These are phyloP conservation scores for Patagioenas fasciata DNA, from an alignment of 2,113 vertebrate species.

Conservation along the genomic window DNA sequence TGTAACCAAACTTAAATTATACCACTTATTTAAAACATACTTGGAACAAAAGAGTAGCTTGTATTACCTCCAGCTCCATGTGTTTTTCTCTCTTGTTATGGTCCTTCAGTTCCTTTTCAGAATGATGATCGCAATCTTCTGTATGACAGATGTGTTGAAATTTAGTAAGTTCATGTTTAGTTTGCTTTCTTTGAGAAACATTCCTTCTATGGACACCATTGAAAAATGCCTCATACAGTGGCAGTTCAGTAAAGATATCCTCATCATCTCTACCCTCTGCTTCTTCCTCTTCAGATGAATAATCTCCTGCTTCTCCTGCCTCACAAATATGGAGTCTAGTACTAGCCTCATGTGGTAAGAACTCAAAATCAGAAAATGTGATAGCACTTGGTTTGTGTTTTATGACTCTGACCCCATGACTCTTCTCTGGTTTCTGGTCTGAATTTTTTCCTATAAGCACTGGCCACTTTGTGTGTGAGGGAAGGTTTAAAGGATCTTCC, in stretches of 20 bases:
- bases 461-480: background rate
- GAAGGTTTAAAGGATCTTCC: background rate
- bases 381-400: constrained; percentile 79
- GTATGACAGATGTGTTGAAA: background rate
- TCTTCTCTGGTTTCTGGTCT: background rate
- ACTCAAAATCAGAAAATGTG: constrained; percentile 74
- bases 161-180: constrained; percentile 28
- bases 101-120: constrained; percentile 29
- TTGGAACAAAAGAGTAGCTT: background rate
- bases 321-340: constrained; percentile 29
- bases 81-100: constrained; percentile 63
- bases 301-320: constrained; percentile 61
- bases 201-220: constrained; percentile 27
- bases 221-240: constrained; percentile 26
- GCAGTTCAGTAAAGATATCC: constrained; percentile 71
- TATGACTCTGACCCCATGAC: constrained; percentile 67
- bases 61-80: constrained; percentile 71
- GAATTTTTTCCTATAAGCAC: background rate
- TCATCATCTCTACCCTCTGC: constrained; percentile 25
- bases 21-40: background rate
- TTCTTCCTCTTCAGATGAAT: constrained; percentile 68
- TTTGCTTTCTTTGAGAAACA: constrained; percentile 42
- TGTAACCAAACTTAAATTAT: background rate
- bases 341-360: background rate
- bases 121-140: background rate